A percentile compares a stretch with the other conserved stretches of the same genome.
Evolutionary conservation across 2,888 invertebrate species (phyloP).

Genomic region (Microplitis deprimator): DNA sequence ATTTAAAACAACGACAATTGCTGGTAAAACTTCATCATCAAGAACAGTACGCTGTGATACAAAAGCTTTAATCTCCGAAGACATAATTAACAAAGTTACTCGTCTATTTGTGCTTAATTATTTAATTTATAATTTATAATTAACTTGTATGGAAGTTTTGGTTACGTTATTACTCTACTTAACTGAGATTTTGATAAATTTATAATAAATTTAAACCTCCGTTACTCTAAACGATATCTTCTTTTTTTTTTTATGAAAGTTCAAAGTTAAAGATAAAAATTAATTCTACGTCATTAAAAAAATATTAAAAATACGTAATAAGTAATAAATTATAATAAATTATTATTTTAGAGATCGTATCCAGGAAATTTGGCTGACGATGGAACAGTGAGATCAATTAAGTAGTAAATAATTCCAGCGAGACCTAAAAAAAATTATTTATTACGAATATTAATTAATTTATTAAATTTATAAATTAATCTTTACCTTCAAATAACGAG

Average conservation of each 20-base stretch:
- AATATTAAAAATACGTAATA: neutral
- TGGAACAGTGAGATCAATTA: slow-evolving; percentile 79
- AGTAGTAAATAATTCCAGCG: slow-evolving; percentile 83
- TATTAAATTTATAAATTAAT: slow-evolving; percentile 2
- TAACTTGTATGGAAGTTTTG: neutral
- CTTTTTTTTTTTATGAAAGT: neutral
- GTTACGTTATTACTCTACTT: neutral
- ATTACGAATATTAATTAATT: neutral
- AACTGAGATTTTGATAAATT: neutral
- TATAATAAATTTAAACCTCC: neutral
- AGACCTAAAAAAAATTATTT: slow-evolving; percentile 71
- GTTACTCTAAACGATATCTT: neutral
- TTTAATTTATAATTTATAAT: neutral
- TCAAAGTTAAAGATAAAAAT: neutral
- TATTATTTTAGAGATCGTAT: slow-evolving; percentile 72
- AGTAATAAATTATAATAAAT: neutral
- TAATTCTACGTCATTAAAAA: neutral
- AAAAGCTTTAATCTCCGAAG: slow-evolving; percentile 45
- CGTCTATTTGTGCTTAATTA: neutral
- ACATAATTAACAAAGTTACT: slow-evolving; percentile 32
- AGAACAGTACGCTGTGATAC: slow-evolving; percentile 54
- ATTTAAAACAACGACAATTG: slow-evolving; percentile 74
- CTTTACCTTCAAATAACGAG: slow-evolving; percentile 85
- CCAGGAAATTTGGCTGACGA: slow-evolving; percentile 83
- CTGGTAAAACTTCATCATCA: slow-evolving; percentile 52